Evolutionary conservation across 2,113 vertebrate species (phyloP).

Genomic region (Ornithorhynchus anatinus): DNA sequence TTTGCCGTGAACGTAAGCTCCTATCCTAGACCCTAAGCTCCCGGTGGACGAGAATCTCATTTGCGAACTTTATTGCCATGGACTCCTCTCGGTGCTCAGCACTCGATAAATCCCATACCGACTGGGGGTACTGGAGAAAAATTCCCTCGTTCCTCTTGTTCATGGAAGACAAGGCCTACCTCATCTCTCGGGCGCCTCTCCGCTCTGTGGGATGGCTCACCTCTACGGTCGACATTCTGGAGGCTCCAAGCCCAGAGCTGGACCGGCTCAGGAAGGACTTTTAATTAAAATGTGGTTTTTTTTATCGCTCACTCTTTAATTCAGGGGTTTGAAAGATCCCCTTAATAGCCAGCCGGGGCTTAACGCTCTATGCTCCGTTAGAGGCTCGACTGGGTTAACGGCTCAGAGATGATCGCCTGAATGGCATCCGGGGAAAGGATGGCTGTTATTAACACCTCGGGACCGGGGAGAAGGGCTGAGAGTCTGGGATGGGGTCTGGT

Average conservation of each 20-base stretch:
- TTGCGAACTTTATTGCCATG: too few species aligned
- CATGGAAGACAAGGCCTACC: conserved; percentile 50
- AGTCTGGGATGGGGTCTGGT: too few species aligned
- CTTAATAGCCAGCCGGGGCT: conserved; percentile 42
- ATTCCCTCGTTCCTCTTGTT: too few species aligned
- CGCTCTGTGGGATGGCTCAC: conserved; percentile 49
- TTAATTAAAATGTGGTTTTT: conserved; percentile 48
- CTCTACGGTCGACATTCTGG: conserved; percentile 40
- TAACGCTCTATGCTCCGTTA: conserved; percentile 42
- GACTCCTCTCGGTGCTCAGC: too few species aligned
- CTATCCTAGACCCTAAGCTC: too few species aligned
- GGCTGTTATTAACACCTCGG: conserved; percentile 38
- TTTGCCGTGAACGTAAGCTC: too few species aligned
- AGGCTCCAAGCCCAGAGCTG: conserved; percentile 41
- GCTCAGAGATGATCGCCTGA: conserved; percentile 40
- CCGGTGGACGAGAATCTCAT: too few species aligned
- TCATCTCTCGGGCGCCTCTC: conserved; percentile 37
- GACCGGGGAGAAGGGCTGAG: too few species aligned
- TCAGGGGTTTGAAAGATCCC: conserved; percentile 47
- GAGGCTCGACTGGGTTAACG: conserved; percentile 29
- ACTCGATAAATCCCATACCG: too few species aligned
- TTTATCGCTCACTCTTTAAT: conserved; percentile 7
- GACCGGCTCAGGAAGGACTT: conserved; percentile 50
- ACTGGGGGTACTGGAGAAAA: too few species aligned
- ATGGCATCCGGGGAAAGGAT: conserved; percentile 26